Evolutionary conservation across 2,797 vertebrate genomes (phyloP), one percentile per base, ranked within the genome.

Genomic region (Sparus aurata): DNA sequence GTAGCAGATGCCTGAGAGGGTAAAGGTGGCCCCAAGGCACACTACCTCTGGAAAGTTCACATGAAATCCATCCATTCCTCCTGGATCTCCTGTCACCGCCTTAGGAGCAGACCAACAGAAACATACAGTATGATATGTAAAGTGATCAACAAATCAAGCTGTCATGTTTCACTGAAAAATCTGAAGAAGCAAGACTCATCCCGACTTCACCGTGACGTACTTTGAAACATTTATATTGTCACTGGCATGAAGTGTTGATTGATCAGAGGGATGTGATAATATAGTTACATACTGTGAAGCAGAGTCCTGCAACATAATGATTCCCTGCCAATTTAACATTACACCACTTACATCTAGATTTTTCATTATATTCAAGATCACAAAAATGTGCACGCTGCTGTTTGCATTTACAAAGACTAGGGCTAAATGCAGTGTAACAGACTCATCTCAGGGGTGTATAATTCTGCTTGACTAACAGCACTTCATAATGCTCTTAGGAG

Each of bases 1-100:
- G 84, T 94, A 97, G 82, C 95, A 97, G 57, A 97, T 75, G 15
- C 96, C 93, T 6, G 96, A 96, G 63, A 97, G 73, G 46, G 95
- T 94, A 0, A 97, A 62, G 87, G 96, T 97, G 81, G 95, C 94
- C 18, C 96, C 96, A 34, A 97, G 85, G 85, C 96, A 96, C 25
- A 96, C 84, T 9, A 94, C 90, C 79, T 97, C 96, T 57, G 92
- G 68, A 0, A 93, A 63, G 0, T 79, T 91, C 46, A 97, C 57
- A 8, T 92, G 78, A 46, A 91, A 93, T 3, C 85, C 75, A 12
- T 97, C 96, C 97, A 97, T 97, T 54, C 69, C 80, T 50, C 53
- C 71, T 23, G 58, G 50, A 4, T 64, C 34, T 62, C 65, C 66
- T 53, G 62, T 78, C 52, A 16, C 41, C 49, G 65, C 76, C 55